Evolutionary conservation across 2,888 invertebrate species (phyloP).

Genomic region (Tridacna crocea): DNA sequence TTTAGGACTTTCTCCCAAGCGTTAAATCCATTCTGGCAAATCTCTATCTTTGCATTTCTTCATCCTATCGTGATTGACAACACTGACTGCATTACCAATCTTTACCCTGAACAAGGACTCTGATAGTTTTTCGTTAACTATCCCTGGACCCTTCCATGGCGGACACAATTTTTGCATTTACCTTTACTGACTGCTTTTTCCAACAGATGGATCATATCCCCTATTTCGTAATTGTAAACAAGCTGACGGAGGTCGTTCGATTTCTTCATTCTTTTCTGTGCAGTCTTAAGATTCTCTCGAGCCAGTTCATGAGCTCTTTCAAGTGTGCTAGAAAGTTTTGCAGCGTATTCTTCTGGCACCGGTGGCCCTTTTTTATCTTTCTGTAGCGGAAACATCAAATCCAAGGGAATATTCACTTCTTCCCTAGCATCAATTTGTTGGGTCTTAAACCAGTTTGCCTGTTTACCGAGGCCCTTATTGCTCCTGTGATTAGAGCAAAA

Average conservation of each 20-base stretch:
- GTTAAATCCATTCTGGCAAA: constrained; percentile 31
- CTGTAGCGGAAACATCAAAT: constrained; percentile 18
- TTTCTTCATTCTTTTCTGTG: constrained; percentile 29
- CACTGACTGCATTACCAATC: constrained; percentile 10
- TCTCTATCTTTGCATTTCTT: constrained; percentile 28
- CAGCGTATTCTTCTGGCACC: neutral
- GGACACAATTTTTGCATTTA: constrained; percentile 27
- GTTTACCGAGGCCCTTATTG: constrained; percentile 13
- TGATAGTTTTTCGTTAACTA: constrained; percentile 32
- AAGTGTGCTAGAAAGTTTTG: neutral
- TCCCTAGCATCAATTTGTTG: constrained; percentile 12
- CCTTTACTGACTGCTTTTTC: no score
- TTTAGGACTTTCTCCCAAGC: neutral
- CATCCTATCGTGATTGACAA: constrained; percentile 42
- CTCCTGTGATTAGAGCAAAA: constrained; percentile 1
- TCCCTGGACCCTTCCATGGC: constrained; percentile 49
- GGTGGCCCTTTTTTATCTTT: neutral
- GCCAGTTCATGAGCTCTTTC: constrained; percentile 11
- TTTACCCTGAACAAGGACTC: constrained; percentile 36
- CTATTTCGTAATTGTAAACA: no score
- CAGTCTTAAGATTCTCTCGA: no score
- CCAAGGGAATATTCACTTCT: constrained; percentile 3
- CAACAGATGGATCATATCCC: no score
- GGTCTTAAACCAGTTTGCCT: constrained; percentile 12
- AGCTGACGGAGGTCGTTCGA: constrained; percentile 34